phyloP scores from a whole-genome alignment of 2,113 vertebrate genomes.

The Cryptoleucopteryx plumbea region DNA sequence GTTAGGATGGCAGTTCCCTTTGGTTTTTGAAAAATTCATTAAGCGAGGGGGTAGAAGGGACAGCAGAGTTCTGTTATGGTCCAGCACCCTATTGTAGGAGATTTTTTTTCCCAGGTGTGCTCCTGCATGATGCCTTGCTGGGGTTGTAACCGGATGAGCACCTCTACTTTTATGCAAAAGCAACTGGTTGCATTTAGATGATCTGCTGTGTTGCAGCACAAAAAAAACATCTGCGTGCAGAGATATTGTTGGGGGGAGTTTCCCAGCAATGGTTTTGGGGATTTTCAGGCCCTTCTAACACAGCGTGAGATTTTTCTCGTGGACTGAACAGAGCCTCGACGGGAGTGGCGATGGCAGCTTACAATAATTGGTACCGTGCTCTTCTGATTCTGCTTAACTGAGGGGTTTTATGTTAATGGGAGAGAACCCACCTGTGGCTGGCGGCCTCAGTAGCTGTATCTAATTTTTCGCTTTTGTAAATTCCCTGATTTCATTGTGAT shows the following conservation, averaged over 20 bases:
- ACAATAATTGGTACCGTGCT: not conserved
- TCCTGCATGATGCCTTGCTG: not conserved
- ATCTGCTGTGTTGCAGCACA: not conserved
- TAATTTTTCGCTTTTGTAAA: constrained; percentile 24
- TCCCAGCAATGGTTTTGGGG: not conserved
- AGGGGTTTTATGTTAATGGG: not conserved
- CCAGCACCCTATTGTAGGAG: constrained; percentile 25
- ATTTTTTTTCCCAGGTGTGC: not conserved
- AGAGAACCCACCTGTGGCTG: constrained; percentile 40
- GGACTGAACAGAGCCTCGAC: not conserved
- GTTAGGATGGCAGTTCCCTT: constrained; percentile 55
- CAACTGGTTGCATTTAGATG: not conserved
- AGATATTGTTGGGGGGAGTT: not conserved
- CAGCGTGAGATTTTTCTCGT: not conserved
- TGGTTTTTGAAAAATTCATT: constrained; percentile 63
- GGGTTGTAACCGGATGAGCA: not conserved
- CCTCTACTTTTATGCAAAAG: not conserved
- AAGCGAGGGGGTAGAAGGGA: not conserved
- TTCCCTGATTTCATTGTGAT: constrained; percentile 1
- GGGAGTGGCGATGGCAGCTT: not conserved
- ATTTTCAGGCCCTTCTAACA: constrained; percentile 13
- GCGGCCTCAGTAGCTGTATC: not conserved
- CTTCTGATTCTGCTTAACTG: not conserved
- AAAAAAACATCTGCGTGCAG: not conserved
- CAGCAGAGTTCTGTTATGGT: constrained; percentile 28